These are phyloP conservation scores for Pentamera pediparva DNA, from an alignment of 53 echinoderm and acorn worm genomes.

Conservation along the genomic window DNA sequence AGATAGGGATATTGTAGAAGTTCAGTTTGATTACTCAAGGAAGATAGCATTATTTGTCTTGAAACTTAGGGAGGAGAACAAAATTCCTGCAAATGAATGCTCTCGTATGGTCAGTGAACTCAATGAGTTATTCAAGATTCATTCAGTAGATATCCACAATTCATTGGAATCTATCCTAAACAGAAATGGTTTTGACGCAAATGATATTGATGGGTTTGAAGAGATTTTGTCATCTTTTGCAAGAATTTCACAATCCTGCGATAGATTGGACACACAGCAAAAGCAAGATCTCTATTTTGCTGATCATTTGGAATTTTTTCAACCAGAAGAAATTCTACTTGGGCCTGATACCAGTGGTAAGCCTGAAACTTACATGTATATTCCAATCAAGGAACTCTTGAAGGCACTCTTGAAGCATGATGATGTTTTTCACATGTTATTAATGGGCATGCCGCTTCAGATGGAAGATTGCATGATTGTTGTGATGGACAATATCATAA, in stretches of 20 bases:
- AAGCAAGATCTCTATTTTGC: conserved; percentile 44
- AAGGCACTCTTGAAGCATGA: conserved; percentile 45
- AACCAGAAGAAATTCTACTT: conserved; percentile 53
- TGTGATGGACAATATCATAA: conserved; percentile 39
- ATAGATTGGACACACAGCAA: conserved; percentile 10
- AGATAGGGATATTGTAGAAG: no score
- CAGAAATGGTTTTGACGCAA: conserved; percentile 42
- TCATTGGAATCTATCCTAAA: conserved; percentile 15
- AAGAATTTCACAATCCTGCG: conserved; percentile 35
- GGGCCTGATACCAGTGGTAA: conserved; percentile 56
- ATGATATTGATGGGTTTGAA: conserved; percentile 42
- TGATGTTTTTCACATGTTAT: conserved; percentile 54
- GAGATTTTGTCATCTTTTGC: conserved; percentile 39
- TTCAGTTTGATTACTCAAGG: conserved; percentile 12
- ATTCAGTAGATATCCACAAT: conserved; percentile 29
- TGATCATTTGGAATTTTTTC: conserved; percentile 45
- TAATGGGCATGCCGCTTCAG: conserved; percentile 39
- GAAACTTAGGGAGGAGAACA: conserved; percentile 37
- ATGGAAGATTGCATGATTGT: conserved; percentile 44
- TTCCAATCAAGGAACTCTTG: conserved; percentile 48
- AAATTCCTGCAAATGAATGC: conserved; percentile 43
- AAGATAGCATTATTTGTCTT: conserved; percentile 29
- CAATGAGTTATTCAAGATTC: conserved; percentile 31
- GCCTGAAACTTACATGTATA: conserved; percentile 45
- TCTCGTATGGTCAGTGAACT: conserved; percentile 32